Conservation (phyloP, 2,888 invertebrate species). For the Monochamus alternatus region DNA sequence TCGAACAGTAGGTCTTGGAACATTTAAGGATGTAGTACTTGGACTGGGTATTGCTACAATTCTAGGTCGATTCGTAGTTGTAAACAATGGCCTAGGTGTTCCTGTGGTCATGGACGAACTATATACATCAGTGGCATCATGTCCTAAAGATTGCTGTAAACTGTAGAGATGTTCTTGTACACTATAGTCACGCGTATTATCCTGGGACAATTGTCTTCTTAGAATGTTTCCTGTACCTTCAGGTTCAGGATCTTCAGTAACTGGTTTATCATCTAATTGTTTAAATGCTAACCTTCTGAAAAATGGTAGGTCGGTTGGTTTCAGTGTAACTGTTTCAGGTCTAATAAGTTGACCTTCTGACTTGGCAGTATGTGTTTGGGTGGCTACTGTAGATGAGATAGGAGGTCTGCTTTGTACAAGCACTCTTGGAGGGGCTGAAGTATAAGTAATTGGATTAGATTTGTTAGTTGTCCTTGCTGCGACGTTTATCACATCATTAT, state of each 20-base stretch:
- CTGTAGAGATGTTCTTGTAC: conserved; percentile 73
- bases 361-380: conserved; percentile 46
- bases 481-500: conserved; percentile 61
- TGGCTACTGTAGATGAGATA: conserved; percentile 58
- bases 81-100: conserved; percentile 79
- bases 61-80: conserved; percentile 77
- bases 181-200: conserved; percentile 72
- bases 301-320: conserved; percentile 63
- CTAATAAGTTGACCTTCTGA: conserved; percentile 67
- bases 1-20: conserved; percentile 57
- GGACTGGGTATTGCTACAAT: conserved; percentile 69
- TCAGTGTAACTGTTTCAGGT: conserved; percentile 63
- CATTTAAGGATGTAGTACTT: conserved; percentile 56
- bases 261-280: conserved; percentile 71
- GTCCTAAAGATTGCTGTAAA: conserved; percentile 76
- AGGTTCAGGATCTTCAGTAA: conserved; percentile 71
- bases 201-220: conserved; percentile 77
- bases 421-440: conserved; percentile 67
- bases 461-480: conserved; percentile 63
- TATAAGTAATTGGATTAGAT: conserved; percentile 65
- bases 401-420: conserved; percentile 62
- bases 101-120: conserved; percentile 78
- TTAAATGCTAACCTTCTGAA: conserved; percentile 60
- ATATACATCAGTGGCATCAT: conserved; percentile 81
- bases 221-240: conserved; percentile 75